Evolutionary conservation across 1,140 invertebrate species (phyloP).

Genomic region (Paraescarpia echinospica): DNA sequence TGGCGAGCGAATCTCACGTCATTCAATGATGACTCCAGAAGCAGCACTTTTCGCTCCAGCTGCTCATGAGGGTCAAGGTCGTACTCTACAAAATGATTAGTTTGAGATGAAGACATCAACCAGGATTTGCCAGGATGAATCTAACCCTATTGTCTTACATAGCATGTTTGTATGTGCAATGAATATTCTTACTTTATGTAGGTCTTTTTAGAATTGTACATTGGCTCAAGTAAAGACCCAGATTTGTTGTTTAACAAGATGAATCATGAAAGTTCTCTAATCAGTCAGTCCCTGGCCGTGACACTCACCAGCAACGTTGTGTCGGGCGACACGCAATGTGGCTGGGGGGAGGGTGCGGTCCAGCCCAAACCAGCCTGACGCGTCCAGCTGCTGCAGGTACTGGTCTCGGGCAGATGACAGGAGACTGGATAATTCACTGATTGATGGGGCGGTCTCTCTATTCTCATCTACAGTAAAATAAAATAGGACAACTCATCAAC

Average conservation of each 20-base stretch:
- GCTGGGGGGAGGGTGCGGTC: not conserved
- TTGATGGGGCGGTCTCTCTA: no score
- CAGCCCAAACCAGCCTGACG: not conserved
- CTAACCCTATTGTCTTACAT: no score
- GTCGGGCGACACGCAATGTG: not conserved
- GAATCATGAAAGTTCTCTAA: no score
- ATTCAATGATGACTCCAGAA: not conserved
- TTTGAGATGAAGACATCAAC: not conserved
- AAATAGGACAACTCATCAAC: no score
- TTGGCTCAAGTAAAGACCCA: not conserved
- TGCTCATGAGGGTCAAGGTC: not conserved
- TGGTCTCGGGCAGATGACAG: not conserved
- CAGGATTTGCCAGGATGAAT: not conserved
- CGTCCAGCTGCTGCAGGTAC: not conserved
- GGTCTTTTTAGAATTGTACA: not conserved
- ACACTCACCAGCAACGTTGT: not conserved
- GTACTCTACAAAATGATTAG: not conserved
- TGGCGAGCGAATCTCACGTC: not conserved
- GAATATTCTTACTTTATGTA: not conserved
- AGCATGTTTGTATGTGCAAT: no score
- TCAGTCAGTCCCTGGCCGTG: no score
- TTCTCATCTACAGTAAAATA: no score
- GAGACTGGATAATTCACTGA: not conserved
- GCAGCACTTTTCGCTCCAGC: not conserved
- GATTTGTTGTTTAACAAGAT: no score